Conservation (phyloP, 1,140 invertebrate genomes). For the Oreohelix idahoensis region DNA sequence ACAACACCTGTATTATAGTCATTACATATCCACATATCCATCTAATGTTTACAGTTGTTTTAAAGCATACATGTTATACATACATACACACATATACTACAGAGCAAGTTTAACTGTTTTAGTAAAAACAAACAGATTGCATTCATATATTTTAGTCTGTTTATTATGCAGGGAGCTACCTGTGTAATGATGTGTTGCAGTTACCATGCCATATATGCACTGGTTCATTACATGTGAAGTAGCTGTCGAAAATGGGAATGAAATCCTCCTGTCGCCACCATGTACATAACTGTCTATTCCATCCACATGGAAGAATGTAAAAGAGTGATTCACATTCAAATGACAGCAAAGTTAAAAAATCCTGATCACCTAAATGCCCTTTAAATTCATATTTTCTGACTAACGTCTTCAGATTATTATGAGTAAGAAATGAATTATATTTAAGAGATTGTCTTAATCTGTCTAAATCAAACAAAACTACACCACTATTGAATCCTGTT, state of each 20-base stretch:
- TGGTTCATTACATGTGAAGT: constrained; percentile 82
- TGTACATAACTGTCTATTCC: constrained; percentile 88
- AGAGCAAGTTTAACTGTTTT: no score
- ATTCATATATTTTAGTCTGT: no score
- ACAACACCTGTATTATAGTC: no score
- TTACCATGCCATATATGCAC: constrained; percentile 88
- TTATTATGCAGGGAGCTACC: no score
- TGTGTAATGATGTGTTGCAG: constrained; percentile 79
- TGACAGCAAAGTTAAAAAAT: constrained; percentile 86
- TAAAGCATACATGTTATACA: no score
- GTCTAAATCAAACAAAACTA: constrained; percentile 83
- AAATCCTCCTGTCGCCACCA: constrained; percentile 90
- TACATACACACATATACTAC: no score
- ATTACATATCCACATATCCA: no score
- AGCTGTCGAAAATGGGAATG: constrained; percentile 82
- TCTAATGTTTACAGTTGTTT: no score
- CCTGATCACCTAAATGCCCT: constrained; percentile 90
- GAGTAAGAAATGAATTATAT: constrained; percentile 77
- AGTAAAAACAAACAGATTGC: no score
- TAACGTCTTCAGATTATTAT: constrained; percentile 77
- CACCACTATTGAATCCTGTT: constrained; percentile 87
- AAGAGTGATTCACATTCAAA: constrained; percentile 84
- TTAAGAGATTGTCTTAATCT: constrained; percentile 78
- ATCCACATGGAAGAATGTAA: constrained; percentile 84
- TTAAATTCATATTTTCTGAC: constrained; percentile 81